These are phyloP conservation scores for Psilopsiagon aurifrons DNA, from an alignment of 2,113 vertebrate genomes.

Conservation along the genomic window DNA sequence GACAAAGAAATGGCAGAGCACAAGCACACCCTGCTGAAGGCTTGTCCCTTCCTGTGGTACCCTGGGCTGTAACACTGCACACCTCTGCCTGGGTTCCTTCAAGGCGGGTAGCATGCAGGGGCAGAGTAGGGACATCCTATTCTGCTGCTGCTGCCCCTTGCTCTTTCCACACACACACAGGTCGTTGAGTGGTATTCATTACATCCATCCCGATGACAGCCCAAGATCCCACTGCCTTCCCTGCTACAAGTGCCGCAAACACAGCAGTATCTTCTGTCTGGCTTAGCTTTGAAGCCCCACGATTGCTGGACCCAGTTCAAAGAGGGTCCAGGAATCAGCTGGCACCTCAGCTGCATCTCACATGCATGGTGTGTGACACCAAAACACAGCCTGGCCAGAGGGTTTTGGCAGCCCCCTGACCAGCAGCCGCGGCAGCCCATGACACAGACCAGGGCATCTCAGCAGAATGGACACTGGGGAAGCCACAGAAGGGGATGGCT, in stretches of 20 bases:
- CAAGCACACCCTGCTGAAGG: too few relatives aligned
- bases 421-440: rapidly evolving
- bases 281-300: background rate
- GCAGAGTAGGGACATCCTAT: background rate
- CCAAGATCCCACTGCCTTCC: background rate
- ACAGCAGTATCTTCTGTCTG: background rate
- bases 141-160: background rate
- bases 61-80: background rate
- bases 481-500: background rate
- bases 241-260: background rate
- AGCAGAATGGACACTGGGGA: background rate
- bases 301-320: too few relatives aligned
- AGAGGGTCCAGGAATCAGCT: background rate
- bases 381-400: background rate
- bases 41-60: rapidly evolving
- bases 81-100: background rate
- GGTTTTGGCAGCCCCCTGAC: background rate
- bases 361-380: rapidly evolving
- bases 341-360: background rate
- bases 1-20: background rate
- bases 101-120: background rate
- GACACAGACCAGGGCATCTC: background rate
- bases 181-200: background rate
- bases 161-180: background rate
- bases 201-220: rapidly evolving